These are phyloP conservation scores for Lepus americanus DNA, from an alignment of 2,113 vertebrate genomes.

Conservation along the genomic window DNA sequence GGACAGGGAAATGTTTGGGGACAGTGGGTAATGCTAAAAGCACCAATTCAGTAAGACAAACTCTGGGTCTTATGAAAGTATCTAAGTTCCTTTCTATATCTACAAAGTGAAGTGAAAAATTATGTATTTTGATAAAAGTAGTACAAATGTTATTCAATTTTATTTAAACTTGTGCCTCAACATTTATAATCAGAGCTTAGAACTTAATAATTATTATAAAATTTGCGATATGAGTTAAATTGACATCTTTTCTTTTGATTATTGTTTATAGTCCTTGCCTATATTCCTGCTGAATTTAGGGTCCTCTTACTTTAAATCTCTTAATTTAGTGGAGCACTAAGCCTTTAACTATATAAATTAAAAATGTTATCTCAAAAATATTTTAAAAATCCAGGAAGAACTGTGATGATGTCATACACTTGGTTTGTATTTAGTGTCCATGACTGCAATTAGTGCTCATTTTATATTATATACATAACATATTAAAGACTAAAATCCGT, in stretches of 20 bases:
- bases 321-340: too few relatives aligned
- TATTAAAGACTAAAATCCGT: constrained; percentile 18
- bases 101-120: neutral
- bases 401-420: constrained; percentile 42
- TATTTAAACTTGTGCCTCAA: constrained; percentile 41
- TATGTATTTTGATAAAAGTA: constrained; percentile 50
- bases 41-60: constrained; percentile 26
- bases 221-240: neutral
- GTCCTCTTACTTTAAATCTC: too few relatives aligned
- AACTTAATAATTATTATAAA: constrained; percentile 59
- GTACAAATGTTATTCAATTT: constrained; percentile 32
- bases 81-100: neutral
- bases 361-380: too few relatives aligned
- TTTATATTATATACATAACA: constrained; percentile 60
- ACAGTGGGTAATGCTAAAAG: neutral
- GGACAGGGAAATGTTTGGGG: neutral
- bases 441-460: neutral
- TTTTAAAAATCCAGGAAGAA: neutral
- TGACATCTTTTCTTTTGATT: too few relatives aligned
- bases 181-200: constrained; percentile 25
- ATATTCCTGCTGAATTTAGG: too few relatives aligned
- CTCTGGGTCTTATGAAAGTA: neutral
- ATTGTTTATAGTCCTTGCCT: too few relatives aligned
- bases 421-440: constrained; percentile 1
- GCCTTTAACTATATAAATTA: too few relatives aligned